A percentile compares a stretch with the other conserved stretches of the same genome.
These are phyloP conservation scores for Jaculus jaculus DNA, from an alignment of 2,113 vertebrate genomes.

Conservation along the genomic window DNA sequence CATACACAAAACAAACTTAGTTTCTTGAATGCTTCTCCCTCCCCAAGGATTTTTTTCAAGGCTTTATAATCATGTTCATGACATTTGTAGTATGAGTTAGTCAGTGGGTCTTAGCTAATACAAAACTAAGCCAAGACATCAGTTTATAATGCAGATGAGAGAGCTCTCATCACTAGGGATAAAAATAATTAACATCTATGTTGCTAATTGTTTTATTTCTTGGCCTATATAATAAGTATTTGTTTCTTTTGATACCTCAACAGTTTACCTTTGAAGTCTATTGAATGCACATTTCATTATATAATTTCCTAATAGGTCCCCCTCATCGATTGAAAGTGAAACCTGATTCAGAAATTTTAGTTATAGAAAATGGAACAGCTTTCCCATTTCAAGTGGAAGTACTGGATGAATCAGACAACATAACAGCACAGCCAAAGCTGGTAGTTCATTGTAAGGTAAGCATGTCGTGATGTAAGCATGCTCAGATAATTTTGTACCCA, in stretches of 20 bases:
- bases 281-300: slow-evolving; percentile 47
- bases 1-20: background rate
- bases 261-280: slow-evolving; percentile 48
- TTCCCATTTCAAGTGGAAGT: slow-evolving; percentile 89
- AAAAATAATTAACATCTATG: background rate
- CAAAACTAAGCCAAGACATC: background rate
- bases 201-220: slow-evolving; percentile 32
- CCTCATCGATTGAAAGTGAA: slow-evolving; percentile 88
- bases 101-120: background rate
- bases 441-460: slow-evolving; percentile 91
- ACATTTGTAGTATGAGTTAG: slow-evolving; percentile 41
- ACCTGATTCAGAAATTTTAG: slow-evolving; percentile 85
- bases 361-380: slow-evolving; percentile 91
- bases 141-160: background rate
- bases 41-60: background rate
- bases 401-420: slow-evolving; percentile 91
- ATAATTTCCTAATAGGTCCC: slow-evolving; percentile 84
- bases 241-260: background rate
- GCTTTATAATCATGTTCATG: background rate
- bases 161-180: background rate
- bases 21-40: background rate
- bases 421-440: slow-evolving; percentile 89
- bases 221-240: slow-evolving; percentile 14
- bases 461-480: background rate
- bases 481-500: background rate